These are phyloP conservation scores for Leptonema lineaticorne DNA, from an alignment of 1,140 invertebrate species.

Conservation along the genomic window DNA sequence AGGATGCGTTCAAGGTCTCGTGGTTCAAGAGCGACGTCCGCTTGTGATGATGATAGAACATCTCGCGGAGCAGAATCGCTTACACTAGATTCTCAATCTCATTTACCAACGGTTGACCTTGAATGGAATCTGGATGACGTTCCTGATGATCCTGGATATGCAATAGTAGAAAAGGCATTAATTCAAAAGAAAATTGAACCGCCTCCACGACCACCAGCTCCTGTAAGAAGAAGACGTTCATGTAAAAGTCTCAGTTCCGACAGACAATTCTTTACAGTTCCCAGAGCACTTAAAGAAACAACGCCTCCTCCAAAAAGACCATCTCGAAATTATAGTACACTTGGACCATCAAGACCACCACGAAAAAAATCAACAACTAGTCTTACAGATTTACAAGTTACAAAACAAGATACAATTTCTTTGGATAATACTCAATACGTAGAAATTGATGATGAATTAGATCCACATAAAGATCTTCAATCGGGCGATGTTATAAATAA, in stretches of 20 bases:
- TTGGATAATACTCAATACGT: conserved; percentile 60
- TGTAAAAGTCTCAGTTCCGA: conserved; percentile 46
- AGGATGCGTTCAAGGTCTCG: conserved; percentile 49
- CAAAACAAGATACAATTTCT: conserved; percentile 44
- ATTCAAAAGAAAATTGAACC: conserved; percentile 53
- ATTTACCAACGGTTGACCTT: conserved; percentile 48
- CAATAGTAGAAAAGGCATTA: conserved; percentile 63
- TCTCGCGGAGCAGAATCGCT: conserved; percentile 70
- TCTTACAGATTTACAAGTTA: conserved; percentile 51
- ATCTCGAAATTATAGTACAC: conserved; percentile 67
- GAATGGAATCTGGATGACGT: conserved; percentile 53
- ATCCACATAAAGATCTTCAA: conserved; percentile 59
- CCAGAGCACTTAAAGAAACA: conserved; percentile 52
- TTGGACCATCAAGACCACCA: conserved; percentile 61
- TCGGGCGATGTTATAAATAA: conserved; percentile 72
- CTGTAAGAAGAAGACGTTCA: conserved; percentile 55
- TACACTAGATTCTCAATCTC: conserved; percentile 52
- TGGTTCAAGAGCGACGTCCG: conserved; percentile 60
- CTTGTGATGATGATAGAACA: conserved; percentile 68
- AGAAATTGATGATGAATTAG: conserved; percentile 61
- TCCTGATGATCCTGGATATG: conserved; percentile 65
- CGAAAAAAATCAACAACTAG: conserved; percentile 57
- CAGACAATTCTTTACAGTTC: conserved; percentile 57
- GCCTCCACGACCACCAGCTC: conserved; percentile 59
- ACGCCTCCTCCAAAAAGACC: conserved; percentile 53